Percentiles rank a stretch among this genome's conserved stretches.
Conservation (phyloP, 2,113 vertebrate genomes). For the Himantopus leucocephalus region DNA sequence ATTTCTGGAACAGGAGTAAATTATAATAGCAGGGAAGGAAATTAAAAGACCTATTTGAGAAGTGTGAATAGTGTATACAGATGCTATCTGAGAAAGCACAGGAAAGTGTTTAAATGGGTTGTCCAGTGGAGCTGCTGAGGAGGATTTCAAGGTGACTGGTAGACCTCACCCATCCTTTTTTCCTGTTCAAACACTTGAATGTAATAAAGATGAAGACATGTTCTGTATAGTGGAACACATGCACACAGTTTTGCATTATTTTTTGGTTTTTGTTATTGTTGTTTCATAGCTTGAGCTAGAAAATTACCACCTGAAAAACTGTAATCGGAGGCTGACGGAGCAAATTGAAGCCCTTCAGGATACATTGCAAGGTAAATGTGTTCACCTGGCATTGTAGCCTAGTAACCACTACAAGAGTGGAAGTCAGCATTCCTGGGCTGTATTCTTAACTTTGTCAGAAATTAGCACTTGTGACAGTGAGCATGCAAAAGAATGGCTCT, state of each 20-base stretch:
- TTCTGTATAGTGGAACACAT: neutral
- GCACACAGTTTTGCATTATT: neutral
- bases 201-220: neutral
- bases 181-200: neutral
- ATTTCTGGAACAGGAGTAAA: neutral
- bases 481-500: neutral
- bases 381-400: neutral
- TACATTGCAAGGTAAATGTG: constrained; percentile 82
- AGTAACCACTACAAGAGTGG: neutral
- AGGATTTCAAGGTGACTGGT: neutral
- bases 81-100: neutral
- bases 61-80: neutral
- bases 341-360: constrained; percentile 85
- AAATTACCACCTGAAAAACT: constrained; percentile 87
- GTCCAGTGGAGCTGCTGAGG: neutral
- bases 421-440: neutral
- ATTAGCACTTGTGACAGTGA: neutral
- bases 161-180: neutral
- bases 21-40: neutral
- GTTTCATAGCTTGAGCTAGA: constrained; percentile 87
- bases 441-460: neutral
- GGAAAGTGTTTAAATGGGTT: neutral
- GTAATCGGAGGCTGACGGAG: constrained; percentile 82
- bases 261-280: constrained; percentile 30
- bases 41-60: neutral